Evolutionary conservation across 2,888 invertebrate genomes (phyloP).

Genomic region (Cepaea hortensis): DNA sequence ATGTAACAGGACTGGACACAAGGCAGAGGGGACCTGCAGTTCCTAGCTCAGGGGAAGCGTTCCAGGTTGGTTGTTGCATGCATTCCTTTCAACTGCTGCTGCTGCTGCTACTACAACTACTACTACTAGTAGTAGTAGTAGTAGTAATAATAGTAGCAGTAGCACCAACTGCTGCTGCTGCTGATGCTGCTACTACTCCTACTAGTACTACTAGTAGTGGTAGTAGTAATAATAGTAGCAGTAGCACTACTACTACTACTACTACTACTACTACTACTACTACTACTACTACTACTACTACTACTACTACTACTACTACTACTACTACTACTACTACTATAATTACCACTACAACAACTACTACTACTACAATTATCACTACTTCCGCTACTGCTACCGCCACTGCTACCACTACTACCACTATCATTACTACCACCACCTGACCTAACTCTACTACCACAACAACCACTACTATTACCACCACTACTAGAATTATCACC

Average conservation of each 20-base stretch:
- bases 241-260: background rate
- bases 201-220: too few species aligned
- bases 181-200: too few species aligned
- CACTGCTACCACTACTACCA: too few species aligned
- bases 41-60: constrained; percentile 39
- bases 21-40: constrained; percentile 25
- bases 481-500: too few species aligned
- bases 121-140: too few species aligned
- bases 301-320: constrained; percentile 25
- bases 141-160: background rate
- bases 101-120: too few species aligned
- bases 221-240: background rate
- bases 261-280: constrained; percentile 6
- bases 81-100: too few species aligned
- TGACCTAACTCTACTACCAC: too few species aligned
- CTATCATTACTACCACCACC: too few species aligned
- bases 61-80: constrained; percentile 30
- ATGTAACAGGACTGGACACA: constrained; percentile 40
- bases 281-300: constrained; percentile 23
- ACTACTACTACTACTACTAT: constrained; percentile 23
- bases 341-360: background rate
- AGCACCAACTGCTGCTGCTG: background rate
- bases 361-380: too few species aligned
- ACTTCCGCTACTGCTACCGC: too few species aligned
- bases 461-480: too few species aligned